Base-by-base conservation (phyloP, 92 coral and sea anemone genomes). In the Galaxea fascicularis region DNA sequence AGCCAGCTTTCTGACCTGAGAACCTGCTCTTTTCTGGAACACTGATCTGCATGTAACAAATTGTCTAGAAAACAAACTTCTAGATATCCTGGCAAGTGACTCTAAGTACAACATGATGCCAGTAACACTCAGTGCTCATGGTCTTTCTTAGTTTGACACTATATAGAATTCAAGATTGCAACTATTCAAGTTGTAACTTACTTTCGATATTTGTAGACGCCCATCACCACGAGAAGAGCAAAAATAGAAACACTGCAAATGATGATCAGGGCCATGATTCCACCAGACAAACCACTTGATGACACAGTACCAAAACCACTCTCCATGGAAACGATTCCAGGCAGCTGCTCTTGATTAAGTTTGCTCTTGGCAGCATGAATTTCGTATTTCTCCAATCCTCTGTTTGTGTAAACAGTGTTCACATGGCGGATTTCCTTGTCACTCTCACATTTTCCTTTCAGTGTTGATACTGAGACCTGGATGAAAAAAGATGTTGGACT, bases 231-330 rank as follows among this genome's bases (percentile, higher is more conserved):
- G 31, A 96, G 90, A 75, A 93, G 22, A 31, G 83, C 45, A 46
- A 96, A 94, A 29, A 96, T 90, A 7, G 89, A 79, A 26, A 90
- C 84, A 83, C 97, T 89, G 86, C 96, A 91, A 69, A 96, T 74
- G 26, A 95, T 89, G 71, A 96, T 92, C 35, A 87, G 92, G n/a
- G 94, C 93, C 95, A 95, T 86, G 53, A 94, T 75, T 25, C 95
- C 97, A 52, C 92, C 63, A 8, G 98, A 91, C 21, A 82, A 20
- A 21, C 88, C 82, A 14, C 76, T 41, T 10, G 91, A 75, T 16
- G 87, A 76, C 0, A n/a, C 80, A 14, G 60, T 76, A 10, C 71
- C 89, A n/a, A 83, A 87, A 22, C 73, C 68, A 22, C 83, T 77
- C 17, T 86, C 90, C 56, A 93, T 75, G 6, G 91, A 77, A 21